phyloP scores from a whole-genome alignment of 2,888 invertebrate species.

The Athalia circularis region DNA sequence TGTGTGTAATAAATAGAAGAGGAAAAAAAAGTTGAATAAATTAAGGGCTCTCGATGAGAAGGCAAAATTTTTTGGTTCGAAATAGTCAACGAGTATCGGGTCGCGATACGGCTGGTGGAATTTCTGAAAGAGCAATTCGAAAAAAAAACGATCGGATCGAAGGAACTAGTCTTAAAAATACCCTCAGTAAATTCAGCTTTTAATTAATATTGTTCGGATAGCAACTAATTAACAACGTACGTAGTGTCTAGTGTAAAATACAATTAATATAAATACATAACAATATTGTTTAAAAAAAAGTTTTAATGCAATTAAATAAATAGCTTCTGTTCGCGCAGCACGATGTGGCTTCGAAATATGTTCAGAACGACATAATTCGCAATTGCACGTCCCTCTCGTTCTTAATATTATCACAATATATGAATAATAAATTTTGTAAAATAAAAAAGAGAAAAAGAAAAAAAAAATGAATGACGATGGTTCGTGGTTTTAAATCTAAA shows the following conservation, averaged over 20 bases:
- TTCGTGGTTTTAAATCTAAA: not conserved
- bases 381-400: conserved; percentile 33
- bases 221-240: conserved; percentile 64
- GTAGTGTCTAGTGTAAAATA: conserved; percentile 51
- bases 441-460: conserved; percentile 3
- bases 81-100: no score
- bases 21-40: no score
- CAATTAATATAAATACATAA: conserved; percentile 63
- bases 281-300: conserved; percentile 53
- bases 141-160: no score
- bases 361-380: not conserved
- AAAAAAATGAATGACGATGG: not conserved
- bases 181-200: not conserved
- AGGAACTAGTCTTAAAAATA: no score
- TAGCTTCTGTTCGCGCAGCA: conserved; percentile 3
- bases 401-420: conserved; percentile 41
- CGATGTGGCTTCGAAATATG: not conserved
- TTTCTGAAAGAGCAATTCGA: no score
- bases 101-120: no score
- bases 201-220: conserved; percentile 46
- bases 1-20: no score
- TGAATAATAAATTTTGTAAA: conserved; percentile 25
- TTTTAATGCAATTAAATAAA: conserved; percentile 22
- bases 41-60: no score
- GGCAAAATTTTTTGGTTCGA: no score